phyloP scores from a whole-genome alignment of 35 echinoderm and acorn worm genomes.

The Heliocidaris tuberculata region DNA sequence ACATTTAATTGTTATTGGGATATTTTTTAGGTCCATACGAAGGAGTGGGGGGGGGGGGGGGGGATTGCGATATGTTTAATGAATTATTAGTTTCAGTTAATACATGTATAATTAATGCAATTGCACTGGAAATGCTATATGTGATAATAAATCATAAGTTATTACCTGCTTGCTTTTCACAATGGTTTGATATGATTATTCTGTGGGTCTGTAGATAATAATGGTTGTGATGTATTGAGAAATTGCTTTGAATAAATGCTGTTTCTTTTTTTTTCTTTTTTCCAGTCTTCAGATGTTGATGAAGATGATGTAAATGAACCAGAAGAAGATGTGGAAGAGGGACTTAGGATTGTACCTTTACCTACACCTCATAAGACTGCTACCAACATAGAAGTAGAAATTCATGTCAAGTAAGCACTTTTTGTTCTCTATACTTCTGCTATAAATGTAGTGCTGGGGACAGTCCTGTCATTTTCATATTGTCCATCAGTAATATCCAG shows the following conservation, averaged over 20 bases:
- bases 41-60: too few species aligned
- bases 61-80: too few species aligned
- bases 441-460: neutral
- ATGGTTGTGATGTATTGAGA: neutral
- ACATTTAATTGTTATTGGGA: too few species aligned
- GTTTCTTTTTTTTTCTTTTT: neutral
- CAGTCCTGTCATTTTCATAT: neutral
- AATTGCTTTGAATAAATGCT: neutral
- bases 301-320: neutral
- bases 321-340: slow-evolving; percentile 48
- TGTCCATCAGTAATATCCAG: too few species aligned
- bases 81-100: too few species aligned
- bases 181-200: too few species aligned
- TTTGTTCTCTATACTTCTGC: neutral
- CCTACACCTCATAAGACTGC: slow-evolving; percentile 35
- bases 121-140: too few species aligned
- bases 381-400: slow-evolving; percentile 46
- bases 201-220: too few species aligned
- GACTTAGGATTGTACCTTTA: slow-evolving; percentile 34
- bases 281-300: slow-evolving; percentile 6
- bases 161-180: too few species aligned
- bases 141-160: too few species aligned
- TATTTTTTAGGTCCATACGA: too few species aligned
- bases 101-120: too few species aligned
- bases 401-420: slow-evolving; percentile 48